phyloP scores from a whole-genome alignment of 2,113 vertebrate genomes.

The Vulpes lagopus region DNA sequence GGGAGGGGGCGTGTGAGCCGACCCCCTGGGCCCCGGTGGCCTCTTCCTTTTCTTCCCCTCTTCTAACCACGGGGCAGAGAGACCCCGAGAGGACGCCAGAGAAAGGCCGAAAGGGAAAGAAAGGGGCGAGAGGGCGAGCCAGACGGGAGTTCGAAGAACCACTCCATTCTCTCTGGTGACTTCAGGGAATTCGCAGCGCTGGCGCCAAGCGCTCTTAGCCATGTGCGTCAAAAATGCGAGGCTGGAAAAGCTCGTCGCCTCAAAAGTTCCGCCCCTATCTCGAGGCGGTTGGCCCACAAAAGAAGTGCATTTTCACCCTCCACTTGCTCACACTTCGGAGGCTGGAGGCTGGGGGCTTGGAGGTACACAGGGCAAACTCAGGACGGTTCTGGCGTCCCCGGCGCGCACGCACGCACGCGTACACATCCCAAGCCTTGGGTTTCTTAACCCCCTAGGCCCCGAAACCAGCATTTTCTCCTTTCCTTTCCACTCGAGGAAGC shows the following conservation, averaged over 20 bases:
- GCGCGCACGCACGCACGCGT: not conserved
- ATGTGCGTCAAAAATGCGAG: slow-evolving; percentile 88
- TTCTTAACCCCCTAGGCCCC: not conserved
- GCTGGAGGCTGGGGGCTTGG: not conserved
- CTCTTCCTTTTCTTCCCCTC: not conserved
- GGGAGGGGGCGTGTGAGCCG: not conserved
- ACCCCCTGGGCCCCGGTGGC: not conserved
- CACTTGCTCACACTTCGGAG: not conserved
- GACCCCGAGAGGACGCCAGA: not conserved
- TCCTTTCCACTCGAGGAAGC: not conserved
- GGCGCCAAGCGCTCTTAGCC: slow-evolving; percentile 90
- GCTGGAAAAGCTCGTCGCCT: slow-evolving; percentile 87
- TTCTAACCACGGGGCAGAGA: not conserved
- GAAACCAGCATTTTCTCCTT: not conserved
- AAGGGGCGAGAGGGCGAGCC: slow-evolving; percentile 58
- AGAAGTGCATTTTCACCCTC: slow-evolving; percentile 47
- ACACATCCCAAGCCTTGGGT: not conserved
- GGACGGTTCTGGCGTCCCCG: not conserved
- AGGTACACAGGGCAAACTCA: not conserved
- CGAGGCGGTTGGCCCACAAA: slow-evolving; percentile 48
- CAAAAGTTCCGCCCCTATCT: slow-evolving; percentile 88
- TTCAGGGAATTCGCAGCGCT: slow-evolving; percentile 85
- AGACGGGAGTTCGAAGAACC: slow-evolving; percentile 72
- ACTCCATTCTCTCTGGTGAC: slow-evolving; percentile 83
- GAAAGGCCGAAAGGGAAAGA: slow-evolving; percentile 56